Evolutionary conservation across 2,888 invertebrate genomes (phyloP), one percentile per base, ranked within the genome.

Genomic region (Parascotia fuliginaria): DNA sequence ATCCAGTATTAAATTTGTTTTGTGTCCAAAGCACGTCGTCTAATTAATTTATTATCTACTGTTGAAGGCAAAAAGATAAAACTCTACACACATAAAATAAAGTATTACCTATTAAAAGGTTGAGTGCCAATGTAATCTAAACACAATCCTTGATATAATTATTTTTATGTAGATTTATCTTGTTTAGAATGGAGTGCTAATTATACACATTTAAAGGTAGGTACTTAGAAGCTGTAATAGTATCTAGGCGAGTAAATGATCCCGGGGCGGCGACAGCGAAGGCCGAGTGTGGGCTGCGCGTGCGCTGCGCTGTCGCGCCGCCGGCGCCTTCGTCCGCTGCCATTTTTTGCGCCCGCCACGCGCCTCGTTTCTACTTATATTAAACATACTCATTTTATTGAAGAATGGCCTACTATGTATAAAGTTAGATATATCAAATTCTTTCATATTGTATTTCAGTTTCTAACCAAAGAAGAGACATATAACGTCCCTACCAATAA

Each of bases 211-310:
- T 74, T 75, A 70, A 70, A 72, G 62, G 62, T 69, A 73, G 65
- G 69, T 75, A 64, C 65, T 61, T 60, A 60, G 54, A 61, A 59
- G 49, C 47, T 69, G 68, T 85, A 87, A 87, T 83, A 75, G 74
- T 83, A 87, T 85, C 84, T 83, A 79, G 80, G 70, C 75, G 60
- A 80, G 88, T 86, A 89, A 88, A 78, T 73, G 84, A 88, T 89
- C 86, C 84, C 70, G 73, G 77, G 73, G 75, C 76, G 76, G 70
- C 75, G 77, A 51, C 55, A 55, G 42, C 53, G 75, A 87, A 90
- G 89, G 86, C 79, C 86, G 80, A 60, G 65, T 79, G 88, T 81
- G 80, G 83, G 83, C 66, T 64, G 75, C 52, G 60, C 49, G 66
- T 55, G 60, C 70, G 65, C 56, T 60, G 72, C 58, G 60, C 60